A percentile compares a stretch with the other conserved stretches of the same genome.
These are phyloP conservation scores for Scolanthus callimorphus DNA, from an alignment of 92 coral and sea anemone species.

Conservation along the genomic window DNA sequence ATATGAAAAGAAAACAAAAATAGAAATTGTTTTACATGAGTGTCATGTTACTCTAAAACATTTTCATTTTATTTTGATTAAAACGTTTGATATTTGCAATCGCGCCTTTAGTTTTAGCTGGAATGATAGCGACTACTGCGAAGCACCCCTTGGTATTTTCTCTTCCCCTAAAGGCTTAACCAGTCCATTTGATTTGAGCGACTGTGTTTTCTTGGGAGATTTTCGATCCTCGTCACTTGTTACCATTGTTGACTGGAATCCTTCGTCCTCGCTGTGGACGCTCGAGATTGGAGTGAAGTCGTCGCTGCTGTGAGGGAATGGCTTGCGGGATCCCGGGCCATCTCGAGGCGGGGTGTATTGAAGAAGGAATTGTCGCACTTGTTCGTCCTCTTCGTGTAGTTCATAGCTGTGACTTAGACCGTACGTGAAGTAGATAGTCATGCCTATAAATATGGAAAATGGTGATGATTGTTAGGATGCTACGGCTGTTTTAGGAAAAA, in stretches of 20 bases:
- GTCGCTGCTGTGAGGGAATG: conserved; percentile 17
- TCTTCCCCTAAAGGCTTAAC: neutral
- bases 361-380: conserved; percentile 43
- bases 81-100: no score
- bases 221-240: conserved; percentile 47
- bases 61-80: no score
- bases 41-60: no score
- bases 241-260: conserved; percentile 49
- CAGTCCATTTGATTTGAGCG: neutral
- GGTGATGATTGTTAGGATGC: no score
- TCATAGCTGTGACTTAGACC: conserved; percentile 63
- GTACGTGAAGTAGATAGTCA: conserved; percentile 72
- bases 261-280: conserved; percentile 67
- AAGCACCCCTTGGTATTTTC: no score
- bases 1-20: no score
- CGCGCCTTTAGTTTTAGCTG: no score
- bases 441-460: no score
- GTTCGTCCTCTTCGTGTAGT: conserved; percentile 21
- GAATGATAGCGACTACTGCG: no score
- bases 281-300: conserved; percentile 29
- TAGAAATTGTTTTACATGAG: no score
- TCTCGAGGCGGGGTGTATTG: conserved; percentile 15
- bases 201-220: neutral
- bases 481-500: no score
- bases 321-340: conserved; percentile 12